Conservation (phyloP, 2,888 invertebrate species). For the Thera britannica region DNA sequence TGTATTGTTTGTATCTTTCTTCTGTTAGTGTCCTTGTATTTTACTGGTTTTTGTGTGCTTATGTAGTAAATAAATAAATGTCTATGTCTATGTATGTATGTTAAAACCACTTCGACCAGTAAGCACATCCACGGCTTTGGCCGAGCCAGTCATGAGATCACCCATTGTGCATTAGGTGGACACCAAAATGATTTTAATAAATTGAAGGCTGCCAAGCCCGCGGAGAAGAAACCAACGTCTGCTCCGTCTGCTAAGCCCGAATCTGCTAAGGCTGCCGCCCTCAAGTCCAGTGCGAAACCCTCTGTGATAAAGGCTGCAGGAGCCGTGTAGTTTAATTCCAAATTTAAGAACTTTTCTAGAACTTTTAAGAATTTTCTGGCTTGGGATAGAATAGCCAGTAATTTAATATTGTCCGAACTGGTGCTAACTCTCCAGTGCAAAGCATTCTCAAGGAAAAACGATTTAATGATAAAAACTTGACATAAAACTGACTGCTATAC, state of each 20-base stretch:
- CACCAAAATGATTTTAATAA: no score
- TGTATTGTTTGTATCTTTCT: no score
- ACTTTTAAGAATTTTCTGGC: no score
- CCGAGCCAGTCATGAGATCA: no score
- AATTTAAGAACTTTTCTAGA: no score
- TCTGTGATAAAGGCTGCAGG: constrained; percentile 81
- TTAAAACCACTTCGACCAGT: no score
- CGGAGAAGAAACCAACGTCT: constrained; percentile 73
- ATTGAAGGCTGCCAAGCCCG: constrained; percentile 70
- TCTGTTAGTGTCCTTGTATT: no score
- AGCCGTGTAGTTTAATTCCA: constrained; percentile 51
- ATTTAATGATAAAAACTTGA: constrained; percentile 16
- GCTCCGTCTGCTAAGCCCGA: constrained; percentile 81
- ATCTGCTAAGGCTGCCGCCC: constrained; percentile 79
- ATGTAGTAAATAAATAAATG: no score
- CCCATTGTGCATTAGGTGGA: no score
- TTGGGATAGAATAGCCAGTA: background rate
- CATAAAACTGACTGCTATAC: constrained; percentile 9
- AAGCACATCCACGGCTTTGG: no score
- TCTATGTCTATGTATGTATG: no score
- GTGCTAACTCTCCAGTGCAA: background rate
- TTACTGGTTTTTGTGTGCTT: no score
- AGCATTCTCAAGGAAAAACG: constrained; percentile 5
- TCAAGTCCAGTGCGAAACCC: constrained; percentile 81
- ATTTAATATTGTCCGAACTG: background rate